These are phyloP conservation scores for Drosophila melanosoma DNA, from an alignment of 2,888 invertebrate genomes.

Conservation along the genomic window DNA sequence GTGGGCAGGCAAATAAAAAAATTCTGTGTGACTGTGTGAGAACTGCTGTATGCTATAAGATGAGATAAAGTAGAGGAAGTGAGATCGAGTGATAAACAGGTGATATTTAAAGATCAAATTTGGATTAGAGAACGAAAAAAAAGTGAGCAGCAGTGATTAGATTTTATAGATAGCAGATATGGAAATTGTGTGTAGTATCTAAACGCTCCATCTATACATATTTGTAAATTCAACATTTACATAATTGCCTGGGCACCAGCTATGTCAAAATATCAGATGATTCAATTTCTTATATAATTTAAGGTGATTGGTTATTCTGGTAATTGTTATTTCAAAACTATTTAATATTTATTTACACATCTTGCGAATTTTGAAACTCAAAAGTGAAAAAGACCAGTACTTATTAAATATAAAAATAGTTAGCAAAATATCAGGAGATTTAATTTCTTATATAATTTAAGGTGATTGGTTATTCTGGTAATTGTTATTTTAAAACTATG, in stretches of 20 bases:
- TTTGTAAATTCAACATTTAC: not conserved
- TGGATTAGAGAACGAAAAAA: slow-evolving; percentile 24
- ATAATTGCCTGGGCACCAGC: not conserved
- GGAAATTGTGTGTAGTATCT: slow-evolving; percentile 5
- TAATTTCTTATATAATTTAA: too few species aligned
- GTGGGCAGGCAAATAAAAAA: slow-evolving; percentile 36
- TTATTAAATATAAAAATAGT: not conserved
- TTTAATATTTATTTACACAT: not conserved
- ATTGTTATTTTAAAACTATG: not conserved
- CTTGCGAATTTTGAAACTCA: not conserved
- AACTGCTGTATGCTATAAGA: slow-evolving; percentile 37
- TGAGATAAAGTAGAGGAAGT: slow-evolving; percentile 59
- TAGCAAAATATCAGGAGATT: too few species aligned
- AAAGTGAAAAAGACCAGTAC: not conserved
- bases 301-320: too few species aligned
- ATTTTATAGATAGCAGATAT: slow-evolving; percentile 3
- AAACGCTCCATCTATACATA: not conserved
- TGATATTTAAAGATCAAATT: slow-evolving; percentile 33
- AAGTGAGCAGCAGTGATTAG: slow-evolving; percentile 5
- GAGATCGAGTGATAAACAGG: slow-evolving; percentile 71
- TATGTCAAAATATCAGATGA: not conserved
- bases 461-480: not conserved
- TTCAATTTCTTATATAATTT: not conserved
- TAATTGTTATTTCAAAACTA: not conserved
- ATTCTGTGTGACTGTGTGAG: slow-evolving; percentile 11